These are phyloP conservation scores for Typhlichthys subterraneus DNA, from an alignment of 2,797 vertebrate species.

Conservation along the genomic window DNA sequence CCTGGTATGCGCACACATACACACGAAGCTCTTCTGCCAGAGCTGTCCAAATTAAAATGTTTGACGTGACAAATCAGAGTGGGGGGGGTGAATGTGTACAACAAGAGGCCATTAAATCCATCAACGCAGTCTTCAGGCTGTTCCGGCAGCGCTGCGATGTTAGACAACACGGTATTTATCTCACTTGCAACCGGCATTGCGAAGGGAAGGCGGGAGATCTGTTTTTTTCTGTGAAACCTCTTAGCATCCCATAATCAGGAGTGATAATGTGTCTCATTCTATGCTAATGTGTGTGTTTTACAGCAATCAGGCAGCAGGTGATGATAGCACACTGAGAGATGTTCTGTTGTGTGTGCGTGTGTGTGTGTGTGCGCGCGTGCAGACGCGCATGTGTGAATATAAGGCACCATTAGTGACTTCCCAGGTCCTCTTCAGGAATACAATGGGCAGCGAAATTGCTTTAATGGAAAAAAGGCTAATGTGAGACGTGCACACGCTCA, in stretches of 20 bases:
- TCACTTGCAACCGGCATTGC: constrained; percentile 76
- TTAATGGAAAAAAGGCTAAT: constrained; percentile 85
- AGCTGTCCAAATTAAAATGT: constrained; percentile 55
- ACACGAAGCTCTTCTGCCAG: constrained; percentile 50
- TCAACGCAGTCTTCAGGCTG: constrained; percentile 77
- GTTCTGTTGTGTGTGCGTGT: constrained; percentile 54
- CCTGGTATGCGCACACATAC: constrained; percentile 29
- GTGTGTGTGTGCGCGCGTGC: constrained; percentile 12
- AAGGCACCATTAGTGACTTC: constrained; percentile 85
- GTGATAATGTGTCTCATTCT: constrained; percentile 82
- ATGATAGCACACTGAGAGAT: constrained; percentile 77
- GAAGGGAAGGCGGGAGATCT: constrained; percentile 78
- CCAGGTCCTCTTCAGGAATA: constrained; percentile 84
- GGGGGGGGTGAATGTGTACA: constrained; percentile 60
- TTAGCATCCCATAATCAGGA: constrained; percentile 78
- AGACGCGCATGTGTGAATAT: constrained; percentile 60
- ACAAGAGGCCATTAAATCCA: constrained; percentile 78
- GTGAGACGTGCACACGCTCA: constrained; percentile 50
- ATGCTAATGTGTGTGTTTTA: constrained; percentile 83
- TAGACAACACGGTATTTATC: constrained; percentile 77
- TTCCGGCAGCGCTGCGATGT: constrained; percentile 68
- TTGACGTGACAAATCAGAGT: constrained; percentile 66
- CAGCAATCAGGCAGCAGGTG: constrained; percentile 82
- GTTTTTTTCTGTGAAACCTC: constrained; percentile 74
- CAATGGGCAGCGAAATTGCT: constrained; percentile 84